Base-by-base conservation (phyloP, 2,797 vertebrate species). In the Notolabrus celidotus region DNA sequence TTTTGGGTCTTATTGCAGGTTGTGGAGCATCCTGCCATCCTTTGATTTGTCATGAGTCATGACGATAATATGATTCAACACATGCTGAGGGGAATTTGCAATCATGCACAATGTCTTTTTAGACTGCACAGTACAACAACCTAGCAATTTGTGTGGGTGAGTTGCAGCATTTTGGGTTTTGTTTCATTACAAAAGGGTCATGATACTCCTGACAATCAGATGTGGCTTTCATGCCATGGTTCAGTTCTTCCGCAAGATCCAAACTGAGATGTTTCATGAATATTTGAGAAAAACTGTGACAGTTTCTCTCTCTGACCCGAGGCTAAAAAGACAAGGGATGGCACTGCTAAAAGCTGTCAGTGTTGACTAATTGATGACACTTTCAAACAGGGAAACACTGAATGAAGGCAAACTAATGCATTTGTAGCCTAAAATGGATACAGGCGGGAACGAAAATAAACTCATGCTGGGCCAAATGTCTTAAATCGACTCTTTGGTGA, bases 261-360 rank as follows among this genome's bases (percentile, higher is more conserved):
- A 29, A 42, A 70, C 42, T 50, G 33, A 81, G 66, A 45, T 5
- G 25, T 64, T 33, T 45, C 43, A 53, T 70, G 50, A 74, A 75
- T 46, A 43, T 50, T 33, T 43, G 20, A 54, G 12, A 27, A 10
- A 15, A 27, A 5, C 1, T 0, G 9, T 23, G 22, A 50, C 54
- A 33, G 14, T 19, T 19, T 7, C 11, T 57, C 45, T 51, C 41
- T 9, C 27, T 34, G 34, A 47, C 54, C 64, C 20, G 12, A 2
- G 31, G 64, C 25, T 7, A 7, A 11, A 39, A 17, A n/a, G 14
- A 7, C 9, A 1, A 43, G 17, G 4, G 22, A 43, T n/a, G 22
- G 25, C 34, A 1, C 45, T 15, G 16, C 38, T 23, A 42, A 41
- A 47, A 73, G 49, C 9, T 23, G 3, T 52, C 39, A 0, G 7